Base-by-base conservation (phyloP, 2,888 invertebrate species). In the Isoperla grammatica region DNA sequence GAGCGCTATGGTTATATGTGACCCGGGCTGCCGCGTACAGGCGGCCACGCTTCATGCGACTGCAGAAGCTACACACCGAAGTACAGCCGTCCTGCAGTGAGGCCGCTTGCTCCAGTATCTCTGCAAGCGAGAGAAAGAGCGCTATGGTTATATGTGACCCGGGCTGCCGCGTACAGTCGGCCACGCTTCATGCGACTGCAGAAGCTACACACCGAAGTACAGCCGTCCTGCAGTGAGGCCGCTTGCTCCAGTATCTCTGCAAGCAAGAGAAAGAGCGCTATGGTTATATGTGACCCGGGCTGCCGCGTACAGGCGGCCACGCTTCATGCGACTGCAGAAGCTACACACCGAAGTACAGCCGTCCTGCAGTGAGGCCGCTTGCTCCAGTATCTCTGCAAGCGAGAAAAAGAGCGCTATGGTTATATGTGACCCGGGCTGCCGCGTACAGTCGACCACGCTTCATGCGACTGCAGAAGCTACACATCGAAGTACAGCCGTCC, bases 391-490 rank as follows among this genome's bases (percentile, higher is more conserved):
- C 69, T 78, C 81, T 81, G 67, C 43, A 71, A 69, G 59, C 62
- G 60, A 65, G 64, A 55, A 8, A n/a, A n/a, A n/a, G n/a, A n/a
- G n/a, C n/a, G n/a, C n/a, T n/a, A n/a, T n/a, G n/a, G n/a, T n/a
- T n/a, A n/a, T n/a, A n/a, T n/a, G n/a, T 85, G 58, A 83, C 79
- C 63, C 86, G 80, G 0, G 91, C 91, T 23, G 87, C 81, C 0
- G 83, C 78, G 71, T 90, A 90, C 39, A 91, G 80, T 62, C 89
- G 82, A 4, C 87, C 86, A 12, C 91, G 80, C 64, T 85, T 84
- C 71, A 84, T 80, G 61, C 86, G 81, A 50, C 82, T 81, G 69
- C 88, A 84, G 78, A 90, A 92, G 69, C 88, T 88, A 69, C 84
- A 83, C 64, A 81, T 79, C 35, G 79, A 78, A 45, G 74, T 74